phyloP scores from a whole-genome alignment of 1,140 invertebrate genomes.

The Drosophila pectinifera region DNA sequence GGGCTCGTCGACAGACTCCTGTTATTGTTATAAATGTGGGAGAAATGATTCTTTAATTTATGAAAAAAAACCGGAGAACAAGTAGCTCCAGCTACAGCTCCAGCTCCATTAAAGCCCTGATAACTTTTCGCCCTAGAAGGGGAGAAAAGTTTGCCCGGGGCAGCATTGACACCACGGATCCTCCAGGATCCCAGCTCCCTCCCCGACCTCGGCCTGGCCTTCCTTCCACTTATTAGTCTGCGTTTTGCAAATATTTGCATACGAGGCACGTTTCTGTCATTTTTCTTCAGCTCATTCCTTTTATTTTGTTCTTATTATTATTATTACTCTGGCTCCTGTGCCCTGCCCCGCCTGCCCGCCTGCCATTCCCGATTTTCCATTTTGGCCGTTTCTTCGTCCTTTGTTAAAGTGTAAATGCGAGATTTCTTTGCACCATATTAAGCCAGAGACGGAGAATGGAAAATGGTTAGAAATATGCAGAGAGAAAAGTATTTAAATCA shows the following conservation, averaged over 20 bases:
- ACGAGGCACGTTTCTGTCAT: constrained; percentile 77
- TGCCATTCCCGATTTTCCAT: constrained; percentile 15
- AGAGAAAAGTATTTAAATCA: constrained; percentile 38
- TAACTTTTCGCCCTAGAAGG: neutral
- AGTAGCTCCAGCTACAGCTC: neutral
- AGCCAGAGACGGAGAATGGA: constrained; percentile 17
- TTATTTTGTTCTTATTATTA: constrained; percentile 72
- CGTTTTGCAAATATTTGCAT: constrained; percentile 82
- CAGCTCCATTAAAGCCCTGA: constrained; percentile 6
- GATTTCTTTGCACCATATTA: constrained; percentile 76
- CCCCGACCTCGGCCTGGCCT: constrained; percentile 17
- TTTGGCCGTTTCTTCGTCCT: constrained; percentile 29
- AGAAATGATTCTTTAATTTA: constrained; percentile 67
- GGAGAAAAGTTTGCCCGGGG: constrained; percentile 5
- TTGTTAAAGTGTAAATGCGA: constrained; percentile 69
- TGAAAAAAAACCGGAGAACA: constrained; percentile 13
- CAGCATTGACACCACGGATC: constrained; percentile 18
- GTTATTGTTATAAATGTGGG: constrained; percentile 63
- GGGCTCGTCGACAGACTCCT: constrained; percentile 46
- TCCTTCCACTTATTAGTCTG: constrained; percentile 76
- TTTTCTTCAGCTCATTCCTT: constrained; percentile 67
- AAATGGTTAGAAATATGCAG: constrained; percentile 36
- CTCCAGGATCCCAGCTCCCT: neutral
- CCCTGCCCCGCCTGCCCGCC: neutral
- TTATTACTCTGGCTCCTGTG: constrained; percentile 32